Conservation (phyloP, 2,888 invertebrate genomes). For the Syrphus vitripennis region DNA sequence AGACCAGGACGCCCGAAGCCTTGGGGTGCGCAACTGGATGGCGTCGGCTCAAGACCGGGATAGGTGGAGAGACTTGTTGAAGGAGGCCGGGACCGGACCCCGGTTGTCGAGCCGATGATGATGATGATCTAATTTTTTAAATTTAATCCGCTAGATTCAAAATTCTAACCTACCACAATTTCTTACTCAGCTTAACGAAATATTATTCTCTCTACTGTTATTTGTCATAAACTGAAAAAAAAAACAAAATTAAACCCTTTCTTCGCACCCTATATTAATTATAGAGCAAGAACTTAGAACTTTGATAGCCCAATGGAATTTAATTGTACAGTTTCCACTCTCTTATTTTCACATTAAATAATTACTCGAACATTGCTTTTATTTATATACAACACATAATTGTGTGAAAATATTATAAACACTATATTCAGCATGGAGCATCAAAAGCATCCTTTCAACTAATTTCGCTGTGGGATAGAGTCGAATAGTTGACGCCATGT, state of each 20-base stretch:
- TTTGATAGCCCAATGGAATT: background rate
- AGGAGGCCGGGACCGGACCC: no score
- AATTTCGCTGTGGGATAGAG: constrained; percentile 16
- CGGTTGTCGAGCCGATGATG: no score
- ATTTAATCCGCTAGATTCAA: no score
- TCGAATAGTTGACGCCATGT: constrained; percentile 22
- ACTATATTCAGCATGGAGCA: background rate
- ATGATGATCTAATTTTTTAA: no score
- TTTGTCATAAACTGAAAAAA: no score
- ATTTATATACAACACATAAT: constrained; percentile 28
- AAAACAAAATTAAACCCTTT: background rate
- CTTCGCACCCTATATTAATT: background rate
- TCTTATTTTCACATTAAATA: constrained; percentile 31
- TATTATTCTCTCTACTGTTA: no score
- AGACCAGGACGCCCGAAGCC: no score
- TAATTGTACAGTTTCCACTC: constrained; percentile 10
- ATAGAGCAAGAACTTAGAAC: background rate
- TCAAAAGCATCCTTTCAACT: constrained; percentile 46
- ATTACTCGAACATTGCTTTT: constrained; percentile 17
- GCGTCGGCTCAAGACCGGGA: no score
- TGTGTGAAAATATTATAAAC: constrained; percentile 31
- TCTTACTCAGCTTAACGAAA: no score
- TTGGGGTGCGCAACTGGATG: no score
- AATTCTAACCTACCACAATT: no score
- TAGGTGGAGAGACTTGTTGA: no score